A percentile compares a stretch with the other conserved stretches of the same genome.
These are phyloP conservation scores for Apamea anceps DNA, from an alignment of 2,888 invertebrate species.

Conservation along the genomic window DNA sequence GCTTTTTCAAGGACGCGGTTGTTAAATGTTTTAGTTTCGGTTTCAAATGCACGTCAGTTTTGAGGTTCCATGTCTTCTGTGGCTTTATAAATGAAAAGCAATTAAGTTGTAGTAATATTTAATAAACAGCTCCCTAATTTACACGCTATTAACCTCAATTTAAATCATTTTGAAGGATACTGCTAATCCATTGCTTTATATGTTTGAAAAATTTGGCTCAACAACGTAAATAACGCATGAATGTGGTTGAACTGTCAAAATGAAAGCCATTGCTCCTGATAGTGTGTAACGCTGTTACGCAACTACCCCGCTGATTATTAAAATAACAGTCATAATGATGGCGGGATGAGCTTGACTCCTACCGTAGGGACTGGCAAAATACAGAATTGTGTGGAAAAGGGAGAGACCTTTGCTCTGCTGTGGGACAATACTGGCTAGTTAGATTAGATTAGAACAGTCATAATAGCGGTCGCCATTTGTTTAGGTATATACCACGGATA, in stretches of 20 bases:
- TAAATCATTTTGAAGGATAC: neutral
- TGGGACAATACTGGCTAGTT: too few species aligned
- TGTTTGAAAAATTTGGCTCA: neutral
- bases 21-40: conserved; percentile 50
- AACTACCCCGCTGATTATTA: neutral
- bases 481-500: neutral
- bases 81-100: neutral
- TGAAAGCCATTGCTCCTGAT: neutral
- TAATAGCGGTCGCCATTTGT: neutral
- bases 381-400: too few species aligned
- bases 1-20: conserved; percentile 68
- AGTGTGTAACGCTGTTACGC: neutral
- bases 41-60: conserved; percentile 30
- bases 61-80: conserved; percentile 5
- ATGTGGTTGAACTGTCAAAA: neutral
- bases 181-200: neutral
- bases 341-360: too few species aligned
- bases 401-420: too few species aligned
- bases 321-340: neutral
- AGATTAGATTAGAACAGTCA: too few species aligned
- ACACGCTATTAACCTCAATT: neutral
- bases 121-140: neutral
- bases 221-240: too few species aligned
- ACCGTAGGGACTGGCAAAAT: too few species aligned
- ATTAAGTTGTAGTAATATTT: neutral